phyloP scores from a whole-genome alignment of 1,140 invertebrate species.

The Drosophila fuyamai region DNA sequence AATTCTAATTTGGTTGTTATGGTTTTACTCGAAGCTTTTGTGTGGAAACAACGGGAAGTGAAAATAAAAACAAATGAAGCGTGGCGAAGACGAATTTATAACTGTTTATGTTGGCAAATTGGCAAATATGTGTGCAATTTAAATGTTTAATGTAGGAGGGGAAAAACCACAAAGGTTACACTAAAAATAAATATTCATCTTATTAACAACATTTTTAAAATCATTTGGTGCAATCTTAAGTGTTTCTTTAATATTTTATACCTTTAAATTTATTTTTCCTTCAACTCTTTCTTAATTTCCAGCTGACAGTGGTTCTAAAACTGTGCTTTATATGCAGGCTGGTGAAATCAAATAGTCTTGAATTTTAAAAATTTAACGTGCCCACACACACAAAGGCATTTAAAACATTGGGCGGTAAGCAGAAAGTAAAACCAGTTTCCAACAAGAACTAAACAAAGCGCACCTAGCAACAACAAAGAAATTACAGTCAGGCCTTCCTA shows the following conservation, averaged over 20 bases:
- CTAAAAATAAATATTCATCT: no score
- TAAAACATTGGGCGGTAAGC: constrained; percentile 14
- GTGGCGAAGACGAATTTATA: constrained; percentile 23
- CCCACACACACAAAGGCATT: constrained; percentile 17
- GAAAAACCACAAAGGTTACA: no score
- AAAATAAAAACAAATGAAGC: constrained; percentile 32
- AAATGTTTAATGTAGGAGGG: constrained; percentile 1
- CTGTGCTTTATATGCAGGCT: constrained; percentile 5
- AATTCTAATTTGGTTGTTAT: constrained; percentile 6
- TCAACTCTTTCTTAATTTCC: not conserved
- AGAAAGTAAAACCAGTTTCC: constrained; percentile 53
- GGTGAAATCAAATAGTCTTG: constrained; percentile 28
- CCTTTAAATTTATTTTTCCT: not conserved
- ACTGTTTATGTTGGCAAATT: constrained; percentile 31
- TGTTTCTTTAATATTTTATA: not conserved
- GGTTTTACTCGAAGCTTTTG: not conserved
- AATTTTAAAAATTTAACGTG: constrained; percentile 56
- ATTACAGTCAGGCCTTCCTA: constrained; percentile 3
- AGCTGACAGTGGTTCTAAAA: constrained; percentile 14
- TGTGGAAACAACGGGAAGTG: not conserved
- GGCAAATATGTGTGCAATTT: constrained; percentile 19
- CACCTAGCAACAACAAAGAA: constrained; percentile 44
- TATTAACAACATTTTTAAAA: no score
- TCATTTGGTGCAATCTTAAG: no score
- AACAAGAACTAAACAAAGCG: constrained; percentile 42